Conservation (phyloP, 2,888 invertebrate genomes). For the Brachypterus glaber region DNA sequence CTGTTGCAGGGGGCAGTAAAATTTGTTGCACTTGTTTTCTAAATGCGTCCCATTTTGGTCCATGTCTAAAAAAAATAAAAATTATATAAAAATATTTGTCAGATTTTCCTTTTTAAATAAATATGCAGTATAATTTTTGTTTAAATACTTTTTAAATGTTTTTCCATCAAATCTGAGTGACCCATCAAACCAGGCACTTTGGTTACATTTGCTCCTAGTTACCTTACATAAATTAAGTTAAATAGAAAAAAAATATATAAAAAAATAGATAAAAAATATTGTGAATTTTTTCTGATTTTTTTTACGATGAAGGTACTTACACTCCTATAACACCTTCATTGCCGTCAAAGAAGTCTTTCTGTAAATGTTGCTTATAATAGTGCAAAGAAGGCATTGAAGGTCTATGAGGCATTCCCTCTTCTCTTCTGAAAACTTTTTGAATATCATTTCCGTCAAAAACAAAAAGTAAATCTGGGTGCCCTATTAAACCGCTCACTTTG, state of each 20-base stretch:
- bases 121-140: no score
- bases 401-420: constrained; percentile 60
- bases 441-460: constrained; percentile 65
- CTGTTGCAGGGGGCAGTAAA: constrained; percentile 69
- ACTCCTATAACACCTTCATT: constrained; percentile 66
- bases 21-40: constrained; percentile 76
- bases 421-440: constrained; percentile 58
- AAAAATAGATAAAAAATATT: constrained; percentile 10
- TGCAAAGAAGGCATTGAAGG: constrained; percentile 65
- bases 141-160: no score
- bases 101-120: no score
- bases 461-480: constrained; percentile 67
- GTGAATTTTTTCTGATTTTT: background rate
- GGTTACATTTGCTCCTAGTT: no score
- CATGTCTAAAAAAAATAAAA: constrained; percentile 53
- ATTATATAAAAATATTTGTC: no score
- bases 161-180: background rate
- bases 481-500: constrained; percentile 61
- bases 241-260: constrained; percentile 7
- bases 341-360: constrained; percentile 60
- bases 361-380: constrained; percentile 60
- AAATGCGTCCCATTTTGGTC: constrained; percentile 77
- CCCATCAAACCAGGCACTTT: constrained; percentile 2
- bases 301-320: constrained; percentile 51
- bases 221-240: no score